phyloP scores from a whole-genome alignment of 2,113 vertebrate species.

The Dasypus novemcinctus region DNA sequence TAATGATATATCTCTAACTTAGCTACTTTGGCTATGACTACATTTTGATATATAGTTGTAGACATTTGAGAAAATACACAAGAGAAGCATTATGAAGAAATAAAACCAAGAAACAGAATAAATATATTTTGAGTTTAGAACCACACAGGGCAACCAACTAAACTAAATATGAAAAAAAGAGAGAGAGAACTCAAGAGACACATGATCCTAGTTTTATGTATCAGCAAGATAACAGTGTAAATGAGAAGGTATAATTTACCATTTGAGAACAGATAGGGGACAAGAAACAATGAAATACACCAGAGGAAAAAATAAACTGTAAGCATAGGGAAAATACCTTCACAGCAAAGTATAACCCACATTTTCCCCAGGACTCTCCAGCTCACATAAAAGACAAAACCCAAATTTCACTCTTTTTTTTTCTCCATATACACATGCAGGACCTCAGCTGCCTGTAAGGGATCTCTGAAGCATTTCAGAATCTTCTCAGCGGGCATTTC shows the following conservation, averaged over 20 bases:
- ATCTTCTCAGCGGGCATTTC: not conserved
- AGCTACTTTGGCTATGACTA: constrained; percentile 18
- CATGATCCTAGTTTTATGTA: constrained; percentile 37
- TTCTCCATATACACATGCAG: constrained; percentile 3
- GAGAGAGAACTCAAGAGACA: not conserved
- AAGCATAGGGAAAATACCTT: constrained; percentile 13
- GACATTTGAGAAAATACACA: not conserved
- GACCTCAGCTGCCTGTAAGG: not conserved
- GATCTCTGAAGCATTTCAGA: not conserved
- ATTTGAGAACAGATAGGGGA: constrained; percentile 29
- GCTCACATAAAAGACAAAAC: not conserved
- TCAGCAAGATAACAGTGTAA: constrained; percentile 37
- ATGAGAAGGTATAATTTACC: constrained; percentile 49
- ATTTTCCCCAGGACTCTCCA: not conserved
- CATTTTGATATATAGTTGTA: constrained; percentile 51
- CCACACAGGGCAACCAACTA: not conserved
- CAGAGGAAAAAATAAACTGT: not conserved
- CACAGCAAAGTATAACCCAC: not conserved
- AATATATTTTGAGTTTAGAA: constrained; percentile 51
- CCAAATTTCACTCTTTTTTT: not conserved
- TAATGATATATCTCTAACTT: not conserved
- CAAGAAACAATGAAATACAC: not conserved
- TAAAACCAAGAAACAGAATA: constrained; percentile 40
- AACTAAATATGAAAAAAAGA: constrained; percentile 30
- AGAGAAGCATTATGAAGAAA: constrained; percentile 24